These are phyloP conservation scores for Sebastes schlegelii DNA, from an alignment of 2,113 vertebrate genomes.

Conservation along the genomic window DNA sequence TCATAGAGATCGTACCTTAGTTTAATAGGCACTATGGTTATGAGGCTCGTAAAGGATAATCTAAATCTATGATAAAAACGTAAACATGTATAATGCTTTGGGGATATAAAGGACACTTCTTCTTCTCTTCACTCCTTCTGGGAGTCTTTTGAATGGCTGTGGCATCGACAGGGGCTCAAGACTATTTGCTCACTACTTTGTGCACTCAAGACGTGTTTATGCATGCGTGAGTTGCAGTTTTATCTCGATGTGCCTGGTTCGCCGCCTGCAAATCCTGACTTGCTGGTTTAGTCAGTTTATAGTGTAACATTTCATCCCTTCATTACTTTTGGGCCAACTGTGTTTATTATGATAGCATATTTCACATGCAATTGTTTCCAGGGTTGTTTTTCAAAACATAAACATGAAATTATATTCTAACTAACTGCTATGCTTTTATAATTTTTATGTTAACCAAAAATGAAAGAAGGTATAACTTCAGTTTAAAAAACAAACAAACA, in stretches of 20 bases:
- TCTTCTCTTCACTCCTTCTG: neutral
- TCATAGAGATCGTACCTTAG: neutral
- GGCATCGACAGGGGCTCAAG: neutral
- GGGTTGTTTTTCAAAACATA: conserved; percentile 2
- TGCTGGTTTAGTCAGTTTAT: conserved; percentile 71
- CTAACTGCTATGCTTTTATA: neutral
- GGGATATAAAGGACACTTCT: neutral
- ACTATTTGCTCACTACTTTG: neutral
- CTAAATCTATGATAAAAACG: neutral
- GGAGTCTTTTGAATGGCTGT: neutral
- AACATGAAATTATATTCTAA: neutral
- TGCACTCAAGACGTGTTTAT: conserved; percentile 10
- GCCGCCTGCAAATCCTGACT: conserved; percentile 61
- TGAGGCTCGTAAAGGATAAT: neutral
- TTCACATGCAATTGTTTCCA: neutral
- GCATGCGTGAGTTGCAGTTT: neutral
- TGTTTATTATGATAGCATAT: neutral
- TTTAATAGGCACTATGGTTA: neutral
- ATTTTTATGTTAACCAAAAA: neutral
- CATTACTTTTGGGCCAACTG: conserved; percentile 17
- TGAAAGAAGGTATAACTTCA: neutral
- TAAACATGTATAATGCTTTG: neutral
- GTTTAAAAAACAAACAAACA: neutral
- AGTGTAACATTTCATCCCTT: conserved; percentile 25
- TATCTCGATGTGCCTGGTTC: conserved; percentile 2